phyloP scores from a whole-genome alignment of 2,888 invertebrate species.

The Adineta ricciae region DNA sequence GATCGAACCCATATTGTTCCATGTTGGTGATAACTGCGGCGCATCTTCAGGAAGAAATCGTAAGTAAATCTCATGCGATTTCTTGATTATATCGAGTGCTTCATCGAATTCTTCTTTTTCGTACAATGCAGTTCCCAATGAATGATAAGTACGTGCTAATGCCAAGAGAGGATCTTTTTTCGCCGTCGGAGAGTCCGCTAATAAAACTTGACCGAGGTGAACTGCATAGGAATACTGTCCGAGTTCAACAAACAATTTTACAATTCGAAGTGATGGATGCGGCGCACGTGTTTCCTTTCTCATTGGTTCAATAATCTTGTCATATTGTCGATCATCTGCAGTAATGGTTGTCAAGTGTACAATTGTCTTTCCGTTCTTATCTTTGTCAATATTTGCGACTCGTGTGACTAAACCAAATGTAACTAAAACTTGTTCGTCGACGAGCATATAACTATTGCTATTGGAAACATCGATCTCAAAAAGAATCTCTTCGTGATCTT shows the following conservation, averaged over 20 bases:
- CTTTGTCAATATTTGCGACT: background rate
- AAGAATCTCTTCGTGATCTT: background rate
- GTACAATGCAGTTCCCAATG: background rate
- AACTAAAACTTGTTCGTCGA: background rate
- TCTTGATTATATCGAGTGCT: background rate
- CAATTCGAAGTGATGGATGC: background rate
- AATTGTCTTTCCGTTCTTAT: background rate
- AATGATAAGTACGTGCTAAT: background rate
- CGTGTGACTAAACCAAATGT: background rate
- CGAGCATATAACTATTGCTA: background rate
- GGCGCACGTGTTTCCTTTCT: background rate
- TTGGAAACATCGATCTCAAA: background rate
- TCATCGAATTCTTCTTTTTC: background rate
- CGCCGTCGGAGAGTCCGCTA: background rate
- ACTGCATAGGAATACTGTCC: background rate
- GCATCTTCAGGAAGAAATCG: background rate
- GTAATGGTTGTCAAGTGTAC: background rate
- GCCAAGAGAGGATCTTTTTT: background rate
- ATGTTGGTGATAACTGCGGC: background rate
- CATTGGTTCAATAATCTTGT: background rate
- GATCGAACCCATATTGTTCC: conserved; percentile 3
- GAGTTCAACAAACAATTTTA: background rate
- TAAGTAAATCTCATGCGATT: background rate
- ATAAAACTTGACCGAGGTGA: background rate
- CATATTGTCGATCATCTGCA: background rate